phyloP scores from a whole-genome alignment of 2,888 invertebrate species.

The Lepetodrilus schrolli region DNA sequence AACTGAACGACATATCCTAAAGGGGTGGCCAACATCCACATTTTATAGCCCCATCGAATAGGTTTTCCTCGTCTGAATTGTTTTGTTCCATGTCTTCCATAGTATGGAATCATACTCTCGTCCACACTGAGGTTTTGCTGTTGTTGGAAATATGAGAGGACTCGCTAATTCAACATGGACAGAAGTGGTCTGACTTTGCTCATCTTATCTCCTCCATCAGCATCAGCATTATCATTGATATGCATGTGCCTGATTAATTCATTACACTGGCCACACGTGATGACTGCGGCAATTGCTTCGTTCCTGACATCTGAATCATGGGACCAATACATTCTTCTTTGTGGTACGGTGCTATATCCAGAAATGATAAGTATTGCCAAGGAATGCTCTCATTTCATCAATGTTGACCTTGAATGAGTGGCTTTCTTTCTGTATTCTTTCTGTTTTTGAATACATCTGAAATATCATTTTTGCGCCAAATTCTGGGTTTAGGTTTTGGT shows the following conservation, averaged over 20 bases:
- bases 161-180: slow-evolving; percentile 32
- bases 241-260: slow-evolving; percentile 41
- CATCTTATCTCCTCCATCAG: slow-evolving; percentile 40
- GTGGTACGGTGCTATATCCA: slow-evolving; percentile 36
- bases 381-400: background rate
- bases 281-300: slow-evolving; percentile 24
- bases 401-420: slow-evolving; percentile 18
- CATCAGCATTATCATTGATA: slow-evolving; percentile 34
- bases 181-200: slow-evolving; percentile 39
- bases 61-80: slow-evolving; percentile 51
- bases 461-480: background rate
- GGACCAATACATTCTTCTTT: slow-evolving; percentile 34
- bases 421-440: slow-evolving; percentile 35
- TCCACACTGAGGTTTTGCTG: slow-evolving; percentile 51
- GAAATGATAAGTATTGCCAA: slow-evolving; percentile 37
- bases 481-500: no score
- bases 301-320: slow-evolving; percentile 33
- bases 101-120: slow-evolving; percentile 73
- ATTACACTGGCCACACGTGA: slow-evolving; percentile 38
- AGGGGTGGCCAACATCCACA: slow-evolving; percentile 40
- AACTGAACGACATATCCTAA: slow-evolving; percentile 38
- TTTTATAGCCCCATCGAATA: slow-evolving; percentile 52
- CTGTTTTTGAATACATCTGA: background rate
- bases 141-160: slow-evolving; percentile 26
- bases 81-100: slow-evolving; percentile 52